phyloP scores from a whole-genome alignment of 2,113 vertebrate genomes.

The Melozone crissalis region DNA sequence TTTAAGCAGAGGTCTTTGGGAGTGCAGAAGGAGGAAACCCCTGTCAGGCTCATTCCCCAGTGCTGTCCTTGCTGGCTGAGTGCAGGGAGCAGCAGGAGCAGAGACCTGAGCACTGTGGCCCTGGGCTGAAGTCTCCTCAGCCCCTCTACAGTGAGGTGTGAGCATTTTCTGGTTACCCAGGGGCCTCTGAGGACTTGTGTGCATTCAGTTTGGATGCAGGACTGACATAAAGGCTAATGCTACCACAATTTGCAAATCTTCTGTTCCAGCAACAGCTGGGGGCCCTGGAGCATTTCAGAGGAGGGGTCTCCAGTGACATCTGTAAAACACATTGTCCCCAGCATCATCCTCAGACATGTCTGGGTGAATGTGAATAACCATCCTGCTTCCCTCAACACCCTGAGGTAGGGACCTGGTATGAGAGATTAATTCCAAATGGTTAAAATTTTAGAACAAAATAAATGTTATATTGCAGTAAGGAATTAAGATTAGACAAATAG shows the following conservation, averaged over 20 bases:
- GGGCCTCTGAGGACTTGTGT: neutral
- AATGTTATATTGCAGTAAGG: neutral
- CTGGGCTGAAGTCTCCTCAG: neutral
- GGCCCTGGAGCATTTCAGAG: neutral
- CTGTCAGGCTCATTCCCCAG: neutral
- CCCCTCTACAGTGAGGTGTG: neutral
- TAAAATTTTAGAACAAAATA: neutral
- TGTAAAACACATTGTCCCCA: neutral
- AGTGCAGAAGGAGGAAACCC: neutral
- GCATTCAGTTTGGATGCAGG: neutral
- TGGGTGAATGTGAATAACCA: neutral
- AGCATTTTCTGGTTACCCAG: neutral
- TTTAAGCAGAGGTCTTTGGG: neutral
- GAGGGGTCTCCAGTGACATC: neutral
- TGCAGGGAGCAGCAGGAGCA: fast-evolving
- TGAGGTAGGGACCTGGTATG: neutral
- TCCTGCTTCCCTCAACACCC: neutral
- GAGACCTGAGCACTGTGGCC: neutral
- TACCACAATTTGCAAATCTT: neutral
- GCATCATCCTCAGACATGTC: neutral
- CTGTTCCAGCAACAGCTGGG: neutral
- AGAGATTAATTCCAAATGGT: neutral
- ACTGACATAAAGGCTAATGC: neutral
- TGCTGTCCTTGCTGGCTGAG: neutral
- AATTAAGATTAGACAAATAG: neutral